These are phyloP conservation scores for Gymnoscopelus microlampas DNA, from an alignment of 2,797 vertebrate genomes.

Conservation along the genomic window DNA sequence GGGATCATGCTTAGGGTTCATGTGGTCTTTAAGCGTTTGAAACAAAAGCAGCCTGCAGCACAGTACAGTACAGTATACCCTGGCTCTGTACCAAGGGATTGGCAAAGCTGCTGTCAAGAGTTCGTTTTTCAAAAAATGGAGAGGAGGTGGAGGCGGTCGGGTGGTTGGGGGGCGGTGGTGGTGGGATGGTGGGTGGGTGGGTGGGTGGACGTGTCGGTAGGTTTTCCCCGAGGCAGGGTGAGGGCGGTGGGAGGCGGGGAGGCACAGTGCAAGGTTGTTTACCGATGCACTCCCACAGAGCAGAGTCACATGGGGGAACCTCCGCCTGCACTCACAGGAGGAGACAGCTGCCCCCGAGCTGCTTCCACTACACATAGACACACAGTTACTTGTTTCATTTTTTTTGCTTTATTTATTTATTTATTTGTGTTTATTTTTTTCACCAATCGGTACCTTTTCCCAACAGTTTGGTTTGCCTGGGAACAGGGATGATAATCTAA, in stretches of 20 bases:
- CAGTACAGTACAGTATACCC: background rate
- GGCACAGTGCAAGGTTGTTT: conserved; percentile 61
- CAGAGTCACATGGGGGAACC: conserved; percentile 53
- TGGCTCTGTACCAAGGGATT: conserved; percentile 15
- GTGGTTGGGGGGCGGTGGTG: too few species aligned
- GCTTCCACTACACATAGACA: too few species aligned
- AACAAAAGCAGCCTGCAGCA: background rate
- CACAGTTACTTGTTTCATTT: too few species aligned
- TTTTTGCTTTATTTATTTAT: background rate
- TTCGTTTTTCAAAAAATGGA: conserved; percentile 11
- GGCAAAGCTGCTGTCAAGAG: conserved; percentile 38
- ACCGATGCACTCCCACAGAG: conserved; percentile 48
- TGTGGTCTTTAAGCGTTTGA: too few species aligned
- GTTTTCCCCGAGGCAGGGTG: conserved; percentile 44
- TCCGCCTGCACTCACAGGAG: conserved; percentile 30
- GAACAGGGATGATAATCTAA: background rate
- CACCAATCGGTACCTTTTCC: background rate
- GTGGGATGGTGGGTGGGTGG: conserved; percentile 3
- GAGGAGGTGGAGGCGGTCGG: too few species aligned
- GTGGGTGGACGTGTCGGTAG: conserved; percentile 45
- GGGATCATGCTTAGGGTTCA: too few species aligned
- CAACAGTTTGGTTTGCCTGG: background rate
- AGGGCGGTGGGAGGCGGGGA: conserved; percentile 53
- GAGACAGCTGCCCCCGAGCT: conserved; percentile 31
- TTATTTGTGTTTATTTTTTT: conserved; percentile 1